Base-by-base conservation (phyloP, 1,140 invertebrate genomes). In the Drosophila bocki region DNA sequence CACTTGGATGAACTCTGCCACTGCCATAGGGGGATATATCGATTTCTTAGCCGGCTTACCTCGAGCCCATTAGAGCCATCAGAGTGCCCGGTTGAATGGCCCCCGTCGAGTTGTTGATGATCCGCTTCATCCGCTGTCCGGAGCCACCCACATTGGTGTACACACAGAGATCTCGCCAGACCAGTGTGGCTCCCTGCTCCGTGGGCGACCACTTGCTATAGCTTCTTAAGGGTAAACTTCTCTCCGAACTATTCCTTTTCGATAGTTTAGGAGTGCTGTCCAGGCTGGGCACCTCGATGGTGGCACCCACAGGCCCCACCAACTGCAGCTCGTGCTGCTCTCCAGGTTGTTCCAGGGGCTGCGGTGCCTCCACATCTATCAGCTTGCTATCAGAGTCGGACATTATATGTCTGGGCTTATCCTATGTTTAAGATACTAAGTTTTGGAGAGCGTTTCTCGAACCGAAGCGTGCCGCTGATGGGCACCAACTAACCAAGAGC, bases 1-100 rank as follows among this genome's bases (percentile, higher is more conserved):
- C 74, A 76, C 60, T 61, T 17, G 33, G 37, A 8, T 58, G 29
- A 48, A 41, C 47, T 54, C 32, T n/a, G 33, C 26, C 26, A 26
- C n/a, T 32, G 48, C 48, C 48, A 26, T 29, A 6, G n/a, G 17
- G 35, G 33, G 53, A 39, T 56, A 26, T 77, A 84, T 85, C 68
- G 51, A 86, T 82, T 69, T 72, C 67, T 13, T 32, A 32, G 19
- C 33, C 17, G 33, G 19, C 83, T 94, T 94, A 96, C 96, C 96
- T 98, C 35, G 97, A 95, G 67, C 98, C 98, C 95, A 99, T 97
- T 59, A 99, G 94, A 4, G 98, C 98, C 68, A 98, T 95, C 63
- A 99, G 93, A 84, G 96, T 96, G 11, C 97, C 98, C 19, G 97
- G 95, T 87, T 96, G 95, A 1, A 97, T 96, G 69, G 94, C 96